phyloP scores from a whole-genome alignment of 2,797 vertebrate genomes.

The Forpus xanthops region DNA sequence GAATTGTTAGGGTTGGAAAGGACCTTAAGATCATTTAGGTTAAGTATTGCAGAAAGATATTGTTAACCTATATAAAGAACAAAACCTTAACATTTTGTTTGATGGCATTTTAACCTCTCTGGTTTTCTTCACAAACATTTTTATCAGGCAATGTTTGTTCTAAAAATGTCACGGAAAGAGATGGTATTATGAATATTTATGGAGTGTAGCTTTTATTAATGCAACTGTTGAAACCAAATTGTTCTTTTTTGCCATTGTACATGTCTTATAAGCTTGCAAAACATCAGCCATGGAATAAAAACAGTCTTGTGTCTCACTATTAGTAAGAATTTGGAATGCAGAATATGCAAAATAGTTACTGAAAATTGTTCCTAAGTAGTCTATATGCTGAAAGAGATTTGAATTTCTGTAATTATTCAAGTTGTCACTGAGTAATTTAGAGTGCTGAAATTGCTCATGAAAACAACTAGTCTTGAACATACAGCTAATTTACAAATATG shows the following conservation, averaged over 20 bases:
- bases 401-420: slow-evolving; percentile 30
- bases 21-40: no score
- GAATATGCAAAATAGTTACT: slow-evolving; percentile 15
- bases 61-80: background rate
- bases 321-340: slow-evolving; percentile 4
- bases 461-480: slow-evolving; percentile 30
- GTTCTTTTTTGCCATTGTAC: background rate
- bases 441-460: background rate
- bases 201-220: background rate
- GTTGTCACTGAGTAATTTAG: slow-evolving; percentile 23
- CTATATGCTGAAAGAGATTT: slow-evolving; percentile 3
- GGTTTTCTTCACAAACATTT: background rate
- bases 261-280: slow-evolving; percentile 30
- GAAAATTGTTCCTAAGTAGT: slow-evolving; percentile 11
- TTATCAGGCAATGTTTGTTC: background rate
- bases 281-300: slow-evolving; percentile 15
- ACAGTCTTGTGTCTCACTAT: background rate
- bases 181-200: slow-evolving; percentile 3
- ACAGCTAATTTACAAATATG: background rate
- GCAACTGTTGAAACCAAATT: slow-evolving; percentile 6
- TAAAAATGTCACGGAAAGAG: background rate
- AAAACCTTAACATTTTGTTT: background rate
- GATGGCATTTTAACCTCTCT: background rate
- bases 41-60: background rate
- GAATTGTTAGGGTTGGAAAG: no score